Evolutionary conservation across 1,140 invertebrate species (phyloP), one percentile per base, ranked within the genome.

Genomic region (Cydia strobilella): DNA sequence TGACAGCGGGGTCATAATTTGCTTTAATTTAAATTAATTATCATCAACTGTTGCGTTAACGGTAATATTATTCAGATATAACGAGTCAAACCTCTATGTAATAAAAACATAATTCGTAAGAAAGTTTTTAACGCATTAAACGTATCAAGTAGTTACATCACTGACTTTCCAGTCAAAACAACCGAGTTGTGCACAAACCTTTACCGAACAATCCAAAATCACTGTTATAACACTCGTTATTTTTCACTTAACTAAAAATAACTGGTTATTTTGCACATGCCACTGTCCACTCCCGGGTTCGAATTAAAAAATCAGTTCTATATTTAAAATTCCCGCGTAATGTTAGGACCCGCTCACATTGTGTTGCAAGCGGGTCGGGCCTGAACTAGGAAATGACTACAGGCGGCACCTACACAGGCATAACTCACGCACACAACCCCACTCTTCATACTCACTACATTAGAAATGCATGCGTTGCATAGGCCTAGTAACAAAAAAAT

Each of bases 351-450:
- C 88, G 90, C 87, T 88, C 85, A 92, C 89, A 91, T 81, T 83
- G 88, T 91, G 88, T 89, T 90, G 87, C 89, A 90, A 90, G 90
- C 89, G 88, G 88, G 90, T 87, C 87, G 83, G 80, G 86, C 88
- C 85, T 86, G 79, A 85, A 92, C 88, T 91, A 92, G 90, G 90
- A 92, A 91, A 87, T 87, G 86, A 88, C 84, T 80, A 81, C 82
- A 84, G 84, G 80, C 84, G 81, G 72, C 72, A 62, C 66, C 80
- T 84, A 90, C 87, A 87, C 87, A 75, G 82, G 78, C 79, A 77
- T 77, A 73, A 79, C 77, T 81, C 59, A 72, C 79, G 79, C 84
- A 83, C 85, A 87, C 82, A 80, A 78, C 77, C 78, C 74, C 81
- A 80, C 75, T 82, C 82, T 76, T 78, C 81, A 84, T 84, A 82